Base-by-base conservation (phyloP, 2,113 vertebrate species). In the Strigops habroptila region DNA sequence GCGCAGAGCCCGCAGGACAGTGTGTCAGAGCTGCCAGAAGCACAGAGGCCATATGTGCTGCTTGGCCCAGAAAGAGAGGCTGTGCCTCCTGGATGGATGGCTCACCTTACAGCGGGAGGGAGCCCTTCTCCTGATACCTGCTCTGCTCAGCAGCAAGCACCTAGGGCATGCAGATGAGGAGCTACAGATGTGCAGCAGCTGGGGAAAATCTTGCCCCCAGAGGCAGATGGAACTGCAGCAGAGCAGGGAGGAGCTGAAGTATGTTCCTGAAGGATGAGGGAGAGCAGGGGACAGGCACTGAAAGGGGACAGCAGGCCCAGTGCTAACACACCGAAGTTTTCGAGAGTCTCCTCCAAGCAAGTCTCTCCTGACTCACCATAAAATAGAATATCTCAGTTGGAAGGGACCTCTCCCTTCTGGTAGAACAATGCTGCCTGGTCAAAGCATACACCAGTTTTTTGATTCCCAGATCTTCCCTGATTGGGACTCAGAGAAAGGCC, bases 1-100 rank as follows among this genome's bases (percentile, higher is more conserved):
- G 71, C 3, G 1, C 0, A 2, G 30, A 68, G 74, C 69, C 68
- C 0, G 0, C 12, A 7, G 91, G 65, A n/a, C 18, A 28, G 43
- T 2, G 7, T 18, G 24, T 44, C 0, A 0, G 44, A 81, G 86
- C 77, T 91, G 89, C 80, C 86, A 89, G 82, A 6, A 86, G 49
- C 27, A 30, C 60, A 22, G 48, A 74, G 4, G 3, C 82, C 59
- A 2, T 91, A 60, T 77, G 82, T 15, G 59, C 71, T 64, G 63
- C 63, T 62, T 82, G 70, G 79, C 63, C 44, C 49, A 85, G 85
- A 63, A 73, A 85, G 7, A 0, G 1, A 73, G 71, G 37, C n/a
- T 0, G 13, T 57, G 53, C 28, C 19, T 91, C 85, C 78, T 3
- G 12, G 65, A 19, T 0, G 4, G 46, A 78, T 24, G 69, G 74